A percentile compares a stretch with the other conserved stretches of the same genome.
phyloP scores from a whole-genome alignment of 2,888 invertebrate species.

The Stegana nigrithorax region DNA sequence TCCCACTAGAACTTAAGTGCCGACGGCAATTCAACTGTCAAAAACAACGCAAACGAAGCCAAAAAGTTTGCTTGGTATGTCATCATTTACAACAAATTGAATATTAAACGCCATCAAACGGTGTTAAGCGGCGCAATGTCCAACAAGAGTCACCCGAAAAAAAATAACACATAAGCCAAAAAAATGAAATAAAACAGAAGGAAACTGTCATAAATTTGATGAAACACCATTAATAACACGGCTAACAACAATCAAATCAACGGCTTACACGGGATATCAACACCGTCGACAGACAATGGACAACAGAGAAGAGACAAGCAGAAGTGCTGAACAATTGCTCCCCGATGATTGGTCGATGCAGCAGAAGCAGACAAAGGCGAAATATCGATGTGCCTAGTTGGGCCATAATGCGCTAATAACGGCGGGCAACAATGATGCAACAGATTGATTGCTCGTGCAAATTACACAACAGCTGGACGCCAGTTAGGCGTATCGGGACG shows the following conservation, averaged over 20 bases:
- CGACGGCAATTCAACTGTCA: too few species aligned
- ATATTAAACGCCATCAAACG: too few species aligned
- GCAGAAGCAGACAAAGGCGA: too few species aligned
- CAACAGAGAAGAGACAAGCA: background rate
- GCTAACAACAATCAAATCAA: slow-evolving; percentile 12
- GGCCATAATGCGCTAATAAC: too few species aligned
- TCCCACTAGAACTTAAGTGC: too few species aligned
- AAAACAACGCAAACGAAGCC: too few species aligned
- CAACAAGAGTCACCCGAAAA: too few species aligned
- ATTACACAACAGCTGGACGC: slow-evolving; percentile 38
- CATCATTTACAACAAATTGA: too few species aligned
- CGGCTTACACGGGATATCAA: too few species aligned
- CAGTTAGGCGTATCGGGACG: background rate
- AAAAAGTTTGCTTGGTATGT: too few species aligned
- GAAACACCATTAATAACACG: slow-evolving; percentile 27
- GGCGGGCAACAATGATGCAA: slow-evolving; percentile 26
- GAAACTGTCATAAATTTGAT: slow-evolving; percentile 31
- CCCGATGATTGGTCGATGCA: slow-evolving; percentile 5
- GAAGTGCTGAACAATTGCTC: slow-evolving; percentile 16
- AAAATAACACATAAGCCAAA: background rate
- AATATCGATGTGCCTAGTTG: too few species aligned
- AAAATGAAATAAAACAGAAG: slow-evolving; percentile 1
- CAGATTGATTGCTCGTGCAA: slow-evolving; percentile 50
- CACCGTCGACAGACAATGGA: background rate
- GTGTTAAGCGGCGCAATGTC: too few species aligned